Conservation (phyloP, 2,888 invertebrate genomes). For the Paralinhomoeus sp. region DNA sequence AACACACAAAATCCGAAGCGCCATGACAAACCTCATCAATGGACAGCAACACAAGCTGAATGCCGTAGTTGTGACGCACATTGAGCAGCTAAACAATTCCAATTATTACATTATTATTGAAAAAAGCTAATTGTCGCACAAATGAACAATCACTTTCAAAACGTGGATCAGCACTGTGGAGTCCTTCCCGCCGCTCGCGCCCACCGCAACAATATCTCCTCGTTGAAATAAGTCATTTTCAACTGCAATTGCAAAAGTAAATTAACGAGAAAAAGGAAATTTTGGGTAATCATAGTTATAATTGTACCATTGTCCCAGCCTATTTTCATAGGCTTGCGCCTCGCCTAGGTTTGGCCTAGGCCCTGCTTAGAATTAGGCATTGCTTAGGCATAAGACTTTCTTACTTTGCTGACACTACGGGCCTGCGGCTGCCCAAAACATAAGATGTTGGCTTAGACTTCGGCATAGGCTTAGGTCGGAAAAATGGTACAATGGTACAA, state of each 20-base stretch:
- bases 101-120: not conserved
- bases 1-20: constrained; percentile 8
- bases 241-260: no score
- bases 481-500: not conserved
- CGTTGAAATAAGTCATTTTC: constrained; percentile 16
- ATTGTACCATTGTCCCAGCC: no score
- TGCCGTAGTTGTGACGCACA: constrained; percentile 61
- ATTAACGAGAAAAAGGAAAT: no score
- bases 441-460: no score
- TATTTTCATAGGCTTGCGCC: no score
- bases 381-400: no score
- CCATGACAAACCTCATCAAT: constrained; percentile 57
- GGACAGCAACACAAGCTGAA: constrained; percentile 67
- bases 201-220: constrained; percentile 21
- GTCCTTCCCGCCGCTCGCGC: constrained; percentile 37
- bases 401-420: no score
- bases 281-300: no score
- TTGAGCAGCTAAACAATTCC: constrained; percentile 49
- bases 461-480: no score
- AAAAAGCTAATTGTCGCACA: not conserved
- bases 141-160: constrained; percentile 27
- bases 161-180: constrained; percentile 90
- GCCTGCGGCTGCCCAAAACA: no score
- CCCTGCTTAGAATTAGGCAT: no score
- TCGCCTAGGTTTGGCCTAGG: no score